Evolutionary conservation across 2,797 vertebrate genomes (phyloP).

Genomic region (Poeciliopsis presidionis): DNA sequence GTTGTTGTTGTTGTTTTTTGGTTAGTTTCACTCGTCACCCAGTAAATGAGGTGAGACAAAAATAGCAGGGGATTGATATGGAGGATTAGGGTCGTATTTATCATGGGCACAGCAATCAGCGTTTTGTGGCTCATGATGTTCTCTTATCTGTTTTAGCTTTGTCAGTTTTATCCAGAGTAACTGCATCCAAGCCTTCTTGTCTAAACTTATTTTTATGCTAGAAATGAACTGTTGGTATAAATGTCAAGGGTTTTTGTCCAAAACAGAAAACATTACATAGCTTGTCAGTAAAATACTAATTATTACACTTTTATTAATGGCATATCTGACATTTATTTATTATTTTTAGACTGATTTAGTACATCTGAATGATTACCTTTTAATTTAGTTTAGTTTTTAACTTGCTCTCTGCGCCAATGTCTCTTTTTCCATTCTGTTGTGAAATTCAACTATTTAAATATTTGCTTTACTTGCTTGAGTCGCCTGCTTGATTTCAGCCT

Average conservation of each 20-base stretch:
- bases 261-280: background rate
- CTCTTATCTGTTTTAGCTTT: background rate
- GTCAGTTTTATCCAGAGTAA: background rate
- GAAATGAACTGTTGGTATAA: background rate
- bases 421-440: background rate
- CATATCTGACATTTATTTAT: background rate
- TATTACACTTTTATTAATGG: background rate
- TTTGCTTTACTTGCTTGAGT: background rate
- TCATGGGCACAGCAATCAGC: background rate
- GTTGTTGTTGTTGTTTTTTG: background rate
- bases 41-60: slow-evolving; percentile 34
- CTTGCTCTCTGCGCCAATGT: background rate
- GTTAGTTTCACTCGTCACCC: slow-evolving; percentile 5
- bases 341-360: background rate
- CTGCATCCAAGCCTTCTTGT: background rate
- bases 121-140: background rate
- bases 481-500: background rate
- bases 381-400: background rate
- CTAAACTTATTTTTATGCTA: background rate
- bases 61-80: slow-evolving; percentile 39
- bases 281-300: background rate
- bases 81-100: slow-evolving; percentile 63
- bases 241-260: background rate
- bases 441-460: background rate
- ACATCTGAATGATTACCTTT: background rate